Conservation (phyloP, 2,888 invertebrate species). For the Escarpia spicata region DNA sequence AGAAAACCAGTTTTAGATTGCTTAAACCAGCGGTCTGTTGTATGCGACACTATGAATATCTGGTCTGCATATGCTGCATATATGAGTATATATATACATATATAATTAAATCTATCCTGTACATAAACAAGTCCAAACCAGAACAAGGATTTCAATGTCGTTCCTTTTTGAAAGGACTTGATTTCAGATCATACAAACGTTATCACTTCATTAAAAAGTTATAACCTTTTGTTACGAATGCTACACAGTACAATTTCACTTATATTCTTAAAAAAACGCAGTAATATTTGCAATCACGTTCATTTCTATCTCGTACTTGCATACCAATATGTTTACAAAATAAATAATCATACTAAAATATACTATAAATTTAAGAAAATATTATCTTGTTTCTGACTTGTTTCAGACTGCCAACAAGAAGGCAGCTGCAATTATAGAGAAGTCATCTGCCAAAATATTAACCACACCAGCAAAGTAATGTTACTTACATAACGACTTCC, state of each 20-base stretch:
- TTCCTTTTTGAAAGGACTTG: neutral
- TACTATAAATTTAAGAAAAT: neutral
- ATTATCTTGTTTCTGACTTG: neutral
- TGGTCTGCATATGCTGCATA: neutral
- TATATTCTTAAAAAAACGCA: neutral
- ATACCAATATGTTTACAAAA: neutral
- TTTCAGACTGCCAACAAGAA: neutral
- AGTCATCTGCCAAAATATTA: neutral
- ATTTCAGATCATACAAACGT: neutral
- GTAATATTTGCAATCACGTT: neutral
- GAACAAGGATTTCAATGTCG: neutral
- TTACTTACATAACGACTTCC: neutral
- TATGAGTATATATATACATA: neutral
- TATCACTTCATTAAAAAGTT: neutral
- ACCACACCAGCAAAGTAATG: neutral
- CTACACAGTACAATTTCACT: neutral
- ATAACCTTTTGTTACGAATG: neutral
- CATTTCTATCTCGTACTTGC: neutral
- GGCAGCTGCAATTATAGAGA: neutral
- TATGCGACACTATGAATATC: neutral
- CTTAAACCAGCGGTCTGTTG: no score
- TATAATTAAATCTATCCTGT: neutral
- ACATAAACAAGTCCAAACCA: neutral
- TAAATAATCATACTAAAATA: neutral
- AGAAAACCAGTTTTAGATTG: no score